Base-by-base conservation (phyloP, 2,888 invertebrate species). In the Monopis laevigella region DNA sequence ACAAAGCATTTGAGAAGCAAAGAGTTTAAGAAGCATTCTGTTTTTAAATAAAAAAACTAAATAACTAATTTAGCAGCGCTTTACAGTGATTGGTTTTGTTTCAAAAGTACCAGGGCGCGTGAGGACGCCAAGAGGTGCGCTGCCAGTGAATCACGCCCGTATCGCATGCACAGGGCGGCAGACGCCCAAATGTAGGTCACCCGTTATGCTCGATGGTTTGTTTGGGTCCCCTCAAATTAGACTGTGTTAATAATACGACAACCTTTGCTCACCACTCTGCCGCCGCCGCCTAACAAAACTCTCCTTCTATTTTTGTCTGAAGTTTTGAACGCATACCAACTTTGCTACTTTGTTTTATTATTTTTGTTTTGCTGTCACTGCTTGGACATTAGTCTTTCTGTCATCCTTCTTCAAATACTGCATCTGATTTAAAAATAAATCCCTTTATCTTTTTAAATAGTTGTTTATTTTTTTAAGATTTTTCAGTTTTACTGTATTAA, bases 221-320 rank as follows among this genome's bases (percentile, higher is more conserved):
- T 78, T 78, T 78, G 77, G 78, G 74, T 74, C 72, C 72, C 53
- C 53, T 65, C 63, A 64, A 74, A 72, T 75, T 77, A 75, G 70
- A 69, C 65, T 63, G 64, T 62, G 70, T 65, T 72, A 73, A 70
- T 74, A 72, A 69, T 77, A 73, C 62, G 65, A 62, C 65, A 73
- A 73, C 71, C 72, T 73, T 72, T 72, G 64, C 63, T 61, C 63
- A 57, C 54, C 53, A 52, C 59, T 53, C 55, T 41, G 45, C 41
- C 47, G 43, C 58, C 55, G 44, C 39, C 43, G 42, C 46, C 46
- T 39, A 21, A 13, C 39, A 8, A 34, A 26, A 41, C 46, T 44
- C 54, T 53, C 47, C n/a, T 52, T 57, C 65, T 70, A 72, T 70
- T 71, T 64, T 62, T 56, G 60, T 56, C 58, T 45, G 40, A 48